Evolutionary conservation across 2,113 vertebrate species (phyloP).

Genomic region (Ailurus styani): DNA sequence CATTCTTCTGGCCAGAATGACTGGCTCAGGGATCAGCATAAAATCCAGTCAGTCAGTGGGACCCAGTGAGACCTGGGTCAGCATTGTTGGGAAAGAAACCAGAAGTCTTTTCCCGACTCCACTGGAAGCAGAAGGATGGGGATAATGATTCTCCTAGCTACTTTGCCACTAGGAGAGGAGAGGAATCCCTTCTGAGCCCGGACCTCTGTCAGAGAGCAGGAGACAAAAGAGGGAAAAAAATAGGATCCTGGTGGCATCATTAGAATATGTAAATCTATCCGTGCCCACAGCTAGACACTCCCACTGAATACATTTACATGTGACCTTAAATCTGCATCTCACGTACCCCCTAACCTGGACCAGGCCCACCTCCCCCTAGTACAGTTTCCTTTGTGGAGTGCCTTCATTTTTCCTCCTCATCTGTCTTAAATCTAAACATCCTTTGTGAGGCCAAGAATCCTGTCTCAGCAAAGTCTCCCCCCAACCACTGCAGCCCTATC

Average conservation of each 20-base stretch:
- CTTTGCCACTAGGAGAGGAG: neutral
- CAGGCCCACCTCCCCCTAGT: neutral
- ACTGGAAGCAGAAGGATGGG: neutral
- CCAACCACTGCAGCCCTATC: neutral
- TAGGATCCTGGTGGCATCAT: neutral
- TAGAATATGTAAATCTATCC: neutral
- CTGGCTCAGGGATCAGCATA: neutral
- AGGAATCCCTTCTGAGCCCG: neutral
- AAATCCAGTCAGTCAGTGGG: neutral
- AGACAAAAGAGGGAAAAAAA: neutral
- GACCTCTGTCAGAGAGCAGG: neutral
- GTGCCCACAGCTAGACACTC: fast-evolving
- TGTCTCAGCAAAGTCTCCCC: neutral
- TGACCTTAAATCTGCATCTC: neutral
- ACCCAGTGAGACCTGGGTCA: neutral
- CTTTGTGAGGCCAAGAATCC: neutral
- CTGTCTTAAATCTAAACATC: neutral
- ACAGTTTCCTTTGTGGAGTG: neutral
- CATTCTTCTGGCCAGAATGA: neutral
- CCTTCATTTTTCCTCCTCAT: neutral
- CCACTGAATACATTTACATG: neutral
- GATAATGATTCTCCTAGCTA: neutral
- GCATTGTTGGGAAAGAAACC: neutral
- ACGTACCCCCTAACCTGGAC: neutral
- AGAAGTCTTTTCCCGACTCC: neutral